phyloP scores from a whole-genome alignment of 2,113 vertebrate species.

The Geococcyx californianus region DNA sequence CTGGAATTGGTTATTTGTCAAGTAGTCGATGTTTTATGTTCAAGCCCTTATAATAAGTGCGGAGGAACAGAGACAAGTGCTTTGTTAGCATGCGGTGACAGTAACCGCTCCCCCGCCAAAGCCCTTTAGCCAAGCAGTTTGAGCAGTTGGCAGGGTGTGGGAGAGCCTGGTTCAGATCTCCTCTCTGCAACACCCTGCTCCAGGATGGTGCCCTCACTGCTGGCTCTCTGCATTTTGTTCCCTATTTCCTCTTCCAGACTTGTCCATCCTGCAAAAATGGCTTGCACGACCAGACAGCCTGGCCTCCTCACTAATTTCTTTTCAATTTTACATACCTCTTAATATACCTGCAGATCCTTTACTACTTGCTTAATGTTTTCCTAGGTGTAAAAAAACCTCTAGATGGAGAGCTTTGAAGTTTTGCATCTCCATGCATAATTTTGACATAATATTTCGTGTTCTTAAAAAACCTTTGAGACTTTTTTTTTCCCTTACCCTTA shows the following conservation, averaged over 20 bases:
- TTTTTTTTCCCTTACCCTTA: background rate
- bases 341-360: background rate
- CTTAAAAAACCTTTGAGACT: background rate
- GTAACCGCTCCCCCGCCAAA: background rate
- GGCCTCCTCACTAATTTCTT: background rate
- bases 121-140: background rate
- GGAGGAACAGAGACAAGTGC: background rate
- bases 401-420: background rate
- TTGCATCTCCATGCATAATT: background rate
- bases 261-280: background rate
- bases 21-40: background rate
- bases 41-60: background rate
- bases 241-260: background rate
- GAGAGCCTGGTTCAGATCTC: background rate
- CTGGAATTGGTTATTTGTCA: background rate
- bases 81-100: background rate
- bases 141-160: background rate
- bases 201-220: fast-evolving
- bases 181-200: background rate
- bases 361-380: background rate
- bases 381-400: background rate
- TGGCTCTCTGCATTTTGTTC: background rate
- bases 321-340: background rate
- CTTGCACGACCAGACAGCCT: background rate
- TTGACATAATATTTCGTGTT: background rate